Evolutionary conservation across 1,140 invertebrate species (phyloP).

Genomic region (Saccostrea glomerata): DNA sequence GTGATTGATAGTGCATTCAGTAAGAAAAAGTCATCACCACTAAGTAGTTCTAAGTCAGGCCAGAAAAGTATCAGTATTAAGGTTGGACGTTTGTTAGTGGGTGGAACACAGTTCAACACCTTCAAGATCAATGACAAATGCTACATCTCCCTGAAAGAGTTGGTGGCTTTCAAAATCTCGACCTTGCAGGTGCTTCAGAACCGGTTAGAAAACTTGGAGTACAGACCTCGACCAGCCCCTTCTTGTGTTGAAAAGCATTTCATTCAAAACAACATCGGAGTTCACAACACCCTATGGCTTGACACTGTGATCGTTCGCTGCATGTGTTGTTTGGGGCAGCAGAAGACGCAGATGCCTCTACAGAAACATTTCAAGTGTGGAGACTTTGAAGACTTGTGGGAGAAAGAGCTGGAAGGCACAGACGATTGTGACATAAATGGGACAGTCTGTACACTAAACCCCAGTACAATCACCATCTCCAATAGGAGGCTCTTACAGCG

Average conservation of each 20-base stretch:
- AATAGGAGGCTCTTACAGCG: neutral
- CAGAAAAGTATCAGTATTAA: slow-evolving; percentile 22
- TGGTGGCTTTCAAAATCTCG: slow-evolving; percentile 43
- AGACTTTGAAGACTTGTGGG: slow-evolving; percentile 25
- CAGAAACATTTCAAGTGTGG: slow-evolving; percentile 38
- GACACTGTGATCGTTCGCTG: slow-evolving; percentile 50
- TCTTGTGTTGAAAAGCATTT: slow-evolving; percentile 43
- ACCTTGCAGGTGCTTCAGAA: slow-evolving; percentile 49
- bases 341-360: slow-evolving; percentile 9
- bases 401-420: slow-evolving; percentile 20
- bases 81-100: slow-evolving; percentile 41
- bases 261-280: slow-evolving; percentile 21
- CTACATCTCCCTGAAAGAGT: slow-evolving; percentile 53
- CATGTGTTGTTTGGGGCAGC: slow-evolving; percentile 48
- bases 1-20: neutral
- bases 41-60: neutral
- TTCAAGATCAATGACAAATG: slow-evolving; percentile 48
- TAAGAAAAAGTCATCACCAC: neutral
- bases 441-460: slow-evolving; percentile 50
- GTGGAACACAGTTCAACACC: slow-evolving; percentile 37
- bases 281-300: slow-evolving; percentile 54
- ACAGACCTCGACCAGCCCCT: slow-evolving; percentile 48
- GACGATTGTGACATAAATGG: slow-evolving; percentile 40
- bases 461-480: slow-evolving; percentile 44
- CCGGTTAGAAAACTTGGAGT: slow-evolving; percentile 39